phyloP scores from a whole-genome alignment of 2,113 vertebrate species.

The Leptobrachium ailaonicum region DNA sequence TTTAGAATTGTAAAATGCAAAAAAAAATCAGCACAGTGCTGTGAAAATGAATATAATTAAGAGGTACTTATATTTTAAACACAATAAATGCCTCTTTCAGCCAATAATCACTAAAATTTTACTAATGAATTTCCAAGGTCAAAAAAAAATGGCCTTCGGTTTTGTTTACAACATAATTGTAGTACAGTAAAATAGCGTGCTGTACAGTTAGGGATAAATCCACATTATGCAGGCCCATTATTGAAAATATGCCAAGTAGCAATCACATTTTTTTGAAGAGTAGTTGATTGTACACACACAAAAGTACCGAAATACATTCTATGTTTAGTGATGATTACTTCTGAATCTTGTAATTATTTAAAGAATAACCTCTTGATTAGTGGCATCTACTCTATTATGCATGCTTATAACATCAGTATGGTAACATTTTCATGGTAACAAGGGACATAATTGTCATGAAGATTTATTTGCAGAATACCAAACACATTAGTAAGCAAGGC shows the following conservation, averaged over 20 bases:
- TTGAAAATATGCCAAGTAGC: constrained; percentile 43
- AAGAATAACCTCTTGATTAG: constrained; percentile 61
- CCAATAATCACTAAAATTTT: too few species aligned
- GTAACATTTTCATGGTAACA: constrained; percentile 63
- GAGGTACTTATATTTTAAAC: too few species aligned
- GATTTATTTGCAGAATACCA: constrained; percentile 64
- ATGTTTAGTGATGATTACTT: constrained; percentile 56
- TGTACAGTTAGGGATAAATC: background rate
- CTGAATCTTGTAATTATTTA: constrained; percentile 62
- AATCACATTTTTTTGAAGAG: constrained; percentile 63
- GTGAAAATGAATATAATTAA: too few species aligned
- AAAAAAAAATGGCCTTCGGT: too few species aligned
- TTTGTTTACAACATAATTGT: too few species aligned
- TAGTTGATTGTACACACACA: constrained; percentile 58
- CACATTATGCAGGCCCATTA: background rate
- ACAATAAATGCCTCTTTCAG: too few species aligned
- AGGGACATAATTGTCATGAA: constrained; percentile 62
- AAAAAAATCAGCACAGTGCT: too few species aligned
- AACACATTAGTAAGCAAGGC: constrained; percentile 56
- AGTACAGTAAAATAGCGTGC: too few species aligned
- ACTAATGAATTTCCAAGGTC: too few species aligned
- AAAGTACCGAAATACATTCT: constrained; percentile 45
- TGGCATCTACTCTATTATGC: constrained; percentile 58
- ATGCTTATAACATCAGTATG: constrained; percentile 60
- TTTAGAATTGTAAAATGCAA: too few species aligned